phyloP scores from a whole-genome alignment of 2,797 vertebrate genomes.

The Morus bassanus region DNA sequence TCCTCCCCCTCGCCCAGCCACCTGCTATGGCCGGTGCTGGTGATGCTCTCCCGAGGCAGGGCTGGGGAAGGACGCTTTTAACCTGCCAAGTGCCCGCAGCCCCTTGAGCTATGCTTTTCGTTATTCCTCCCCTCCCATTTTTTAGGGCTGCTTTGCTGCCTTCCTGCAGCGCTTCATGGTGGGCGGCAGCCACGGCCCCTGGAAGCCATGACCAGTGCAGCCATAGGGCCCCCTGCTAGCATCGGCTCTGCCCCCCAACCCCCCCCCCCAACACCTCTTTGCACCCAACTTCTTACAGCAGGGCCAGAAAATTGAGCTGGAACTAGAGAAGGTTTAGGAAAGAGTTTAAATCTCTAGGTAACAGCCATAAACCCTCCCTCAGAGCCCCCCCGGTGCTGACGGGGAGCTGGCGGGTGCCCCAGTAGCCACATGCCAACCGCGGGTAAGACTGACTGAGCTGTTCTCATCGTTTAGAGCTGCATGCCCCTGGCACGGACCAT shows the following conservation, averaged over 20 bases:
- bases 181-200: accelerated
- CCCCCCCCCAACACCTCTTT: constrained; percentile 13
- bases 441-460: constrained; percentile 76
- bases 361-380: not conserved
- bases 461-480: constrained; percentile 82
- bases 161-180: not conserved
- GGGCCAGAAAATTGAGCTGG: constrained; percentile 9
- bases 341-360: not conserved
- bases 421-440: accelerated
- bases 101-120: not conserved
- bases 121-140: not conserved
- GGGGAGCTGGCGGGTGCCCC: not conserved
- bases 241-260: not conserved
- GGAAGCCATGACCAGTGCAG: not conserved
- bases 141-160: not conserved
- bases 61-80: constrained; percentile 29
- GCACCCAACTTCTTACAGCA: constrained; percentile 23
- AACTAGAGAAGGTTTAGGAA: constrained; percentile 25
- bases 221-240: not conserved
- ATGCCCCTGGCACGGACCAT: constrained; percentile 67
- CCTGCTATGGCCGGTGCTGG: not conserved
- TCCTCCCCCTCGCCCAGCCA: accelerated
- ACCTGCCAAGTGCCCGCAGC: constrained; percentile 16
- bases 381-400: accelerated
- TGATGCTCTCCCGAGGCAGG: not conserved